These are phyloP conservation scores for Helleia helle DNA, from an alignment of 2,888 invertebrate genomes.

Conservation along the genomic window DNA sequence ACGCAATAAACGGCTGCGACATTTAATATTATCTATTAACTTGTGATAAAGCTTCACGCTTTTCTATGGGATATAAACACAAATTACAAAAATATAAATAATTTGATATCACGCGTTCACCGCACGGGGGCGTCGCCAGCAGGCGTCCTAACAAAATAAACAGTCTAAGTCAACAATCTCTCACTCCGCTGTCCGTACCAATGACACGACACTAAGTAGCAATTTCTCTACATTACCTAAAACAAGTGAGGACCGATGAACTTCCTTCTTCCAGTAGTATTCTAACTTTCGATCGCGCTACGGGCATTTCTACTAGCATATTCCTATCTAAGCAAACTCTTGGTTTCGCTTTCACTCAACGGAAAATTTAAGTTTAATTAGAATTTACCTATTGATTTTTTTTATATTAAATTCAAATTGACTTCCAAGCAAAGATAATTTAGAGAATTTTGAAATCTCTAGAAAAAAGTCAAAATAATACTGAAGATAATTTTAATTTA, in stretches of 20 bases:
- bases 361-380: too few species aligned
- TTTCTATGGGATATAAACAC: conserved; percentile 7
- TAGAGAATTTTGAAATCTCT: too few species aligned
- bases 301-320: too few species aligned
- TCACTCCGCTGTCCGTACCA: conserved; percentile 15
- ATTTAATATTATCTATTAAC: neutral
- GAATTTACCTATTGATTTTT: too few species aligned
- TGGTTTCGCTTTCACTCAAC: too few species aligned
- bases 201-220: conserved; percentile 15
- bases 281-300: too few species aligned
- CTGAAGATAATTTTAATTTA: too few species aligned
- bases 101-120: neutral
- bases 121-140: conserved; percentile 2
- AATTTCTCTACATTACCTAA: conserved; percentile 14
- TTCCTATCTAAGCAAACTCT: too few species aligned
- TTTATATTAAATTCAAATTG: too few species aligned
- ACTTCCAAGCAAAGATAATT: too few species aligned
- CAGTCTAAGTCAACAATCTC: conserved; percentile 11
- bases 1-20: neutral
- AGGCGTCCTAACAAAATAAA: conserved; percentile 7
- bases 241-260: conserved; percentile 16
- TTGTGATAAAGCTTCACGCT: conserved; percentile 6
- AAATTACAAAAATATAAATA: conserved; percentile 13
- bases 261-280: too few species aligned
- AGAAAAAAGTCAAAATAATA: too few species aligned